These are phyloP conservation scores for Epizoanthus illoricatus DNA, from an alignment of 92 coral and sea anemone genomes.

Conservation along the genomic window DNA sequence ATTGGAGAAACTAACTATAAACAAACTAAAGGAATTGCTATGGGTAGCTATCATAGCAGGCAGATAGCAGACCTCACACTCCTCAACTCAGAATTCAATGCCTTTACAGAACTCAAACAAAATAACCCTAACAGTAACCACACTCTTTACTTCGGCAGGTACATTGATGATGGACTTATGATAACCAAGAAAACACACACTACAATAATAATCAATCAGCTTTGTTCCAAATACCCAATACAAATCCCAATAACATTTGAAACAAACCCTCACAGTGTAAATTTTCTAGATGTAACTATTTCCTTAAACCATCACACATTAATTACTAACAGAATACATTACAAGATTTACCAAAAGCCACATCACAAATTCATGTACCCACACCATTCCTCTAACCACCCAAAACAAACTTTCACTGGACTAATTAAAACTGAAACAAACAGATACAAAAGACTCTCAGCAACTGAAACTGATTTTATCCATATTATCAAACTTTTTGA, in stretches of 20 bases:
- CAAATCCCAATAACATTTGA: not conserved
- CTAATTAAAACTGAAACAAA: no score
- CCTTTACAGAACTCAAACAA: conserved; percentile 28
- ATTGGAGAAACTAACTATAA: conserved; percentile 27
- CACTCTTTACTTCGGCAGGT: not conserved
- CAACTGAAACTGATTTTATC: no score
- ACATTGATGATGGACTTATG: not conserved
- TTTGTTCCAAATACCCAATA: not conserved
- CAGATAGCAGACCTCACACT: conserved; percentile 52
- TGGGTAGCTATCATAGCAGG: conserved; percentile 58
- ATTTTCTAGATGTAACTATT: not conserved
- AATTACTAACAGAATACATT: not conserved
- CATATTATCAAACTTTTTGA: no score
- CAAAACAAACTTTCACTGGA: not conserved
- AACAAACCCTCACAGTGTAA: not conserved
- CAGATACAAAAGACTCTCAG: no score
- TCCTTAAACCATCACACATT: not conserved
- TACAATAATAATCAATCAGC: not conserved
- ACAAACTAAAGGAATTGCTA: conserved; percentile 45
- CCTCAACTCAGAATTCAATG: conserved; percentile 27
- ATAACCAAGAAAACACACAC: not conserved
- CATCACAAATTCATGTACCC: not conserved
- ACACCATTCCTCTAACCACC: not conserved
- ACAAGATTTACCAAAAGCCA: not conserved
- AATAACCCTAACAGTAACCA: not conserved